Evolutionary conservation across 1,140 invertebrate species (phyloP).

Genomic region (Heterodera schachtii): DNA sequence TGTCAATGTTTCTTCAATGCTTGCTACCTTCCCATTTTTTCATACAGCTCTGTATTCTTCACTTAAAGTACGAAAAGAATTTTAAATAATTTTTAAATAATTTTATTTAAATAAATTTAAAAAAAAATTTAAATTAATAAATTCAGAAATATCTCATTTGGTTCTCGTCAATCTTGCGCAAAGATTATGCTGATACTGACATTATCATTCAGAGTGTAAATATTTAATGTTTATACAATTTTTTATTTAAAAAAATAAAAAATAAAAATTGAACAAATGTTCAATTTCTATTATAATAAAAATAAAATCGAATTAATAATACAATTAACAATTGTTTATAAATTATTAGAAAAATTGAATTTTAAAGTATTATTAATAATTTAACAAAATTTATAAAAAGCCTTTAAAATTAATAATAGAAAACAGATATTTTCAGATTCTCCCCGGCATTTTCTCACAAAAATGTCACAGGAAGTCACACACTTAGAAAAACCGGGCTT

Average conservation of each 20-base stretch:
- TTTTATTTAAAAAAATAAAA: no score
- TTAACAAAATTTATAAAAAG: no score
- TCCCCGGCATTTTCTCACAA: conserved; percentile 47
- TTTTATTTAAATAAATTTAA: not conserved
- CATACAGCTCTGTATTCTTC: conserved; percentile 56
- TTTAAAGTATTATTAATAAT: no score
- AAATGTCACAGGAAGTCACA: conserved; percentile 61
- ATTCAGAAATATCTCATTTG: conserved; percentile 36
- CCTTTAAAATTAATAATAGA: no score
- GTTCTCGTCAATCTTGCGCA: conserved; percentile 44
- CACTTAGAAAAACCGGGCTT: conserved; percentile 50
- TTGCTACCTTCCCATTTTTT: conserved; percentile 27
- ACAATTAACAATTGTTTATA: no score
- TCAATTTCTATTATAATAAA: no score
- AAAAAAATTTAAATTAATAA: not conserved
- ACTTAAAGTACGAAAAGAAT: conserved; percentile 47
- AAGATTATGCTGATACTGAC: conserved; percentile 50
- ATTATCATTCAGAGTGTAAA: conserved; percentile 17
- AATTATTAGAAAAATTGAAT: no score
- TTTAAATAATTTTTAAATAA: not conserved
- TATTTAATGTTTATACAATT: no score
- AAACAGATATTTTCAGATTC: not conserved
- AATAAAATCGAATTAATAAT: no score
- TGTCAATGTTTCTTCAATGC: conserved; percentile 40
- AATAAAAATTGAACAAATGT: no score